A percentile compares a stretch with the other conserved stretches of the same genome.
Conservation (phyloP, 2,888 invertebrate species). For the Hydriomena furcata region DNA sequence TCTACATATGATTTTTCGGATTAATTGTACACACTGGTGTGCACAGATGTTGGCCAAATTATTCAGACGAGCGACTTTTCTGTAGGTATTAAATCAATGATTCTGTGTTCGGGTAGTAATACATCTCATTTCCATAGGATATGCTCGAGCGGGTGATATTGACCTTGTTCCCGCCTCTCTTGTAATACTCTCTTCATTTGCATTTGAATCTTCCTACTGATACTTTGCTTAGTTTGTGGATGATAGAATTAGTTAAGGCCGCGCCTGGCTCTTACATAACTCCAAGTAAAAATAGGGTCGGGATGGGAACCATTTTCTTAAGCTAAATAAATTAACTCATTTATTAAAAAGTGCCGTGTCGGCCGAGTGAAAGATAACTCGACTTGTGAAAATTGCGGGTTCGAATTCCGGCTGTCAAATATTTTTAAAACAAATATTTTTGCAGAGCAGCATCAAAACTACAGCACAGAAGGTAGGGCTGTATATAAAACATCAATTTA, state of each 20-base stretch:
- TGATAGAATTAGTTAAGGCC: constrained; percentile 8
- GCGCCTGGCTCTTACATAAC: not conserved
- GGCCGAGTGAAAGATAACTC: no score
- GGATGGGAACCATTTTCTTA: not conserved
- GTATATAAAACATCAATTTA: no score
- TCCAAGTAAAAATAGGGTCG: not conserved
- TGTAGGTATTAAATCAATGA: not conserved
- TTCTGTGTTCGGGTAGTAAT: constrained; percentile 11
- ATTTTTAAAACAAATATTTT: no score
- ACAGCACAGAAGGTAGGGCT: no score
- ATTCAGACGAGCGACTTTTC: not conserved
- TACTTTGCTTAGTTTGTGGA: constrained; percentile 19
- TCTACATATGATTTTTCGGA: no score
- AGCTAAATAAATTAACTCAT: not conserved
- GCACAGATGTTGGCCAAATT: not conserved
- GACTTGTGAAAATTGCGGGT: no score
- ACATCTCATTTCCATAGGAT: constrained; percentile 33
- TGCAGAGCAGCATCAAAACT: no score
- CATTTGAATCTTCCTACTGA: constrained; percentile 24
- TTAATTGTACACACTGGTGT: no score
- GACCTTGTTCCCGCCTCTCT: constrained; percentile 27
- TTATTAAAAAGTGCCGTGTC: no score
- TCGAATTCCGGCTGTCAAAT: no score
- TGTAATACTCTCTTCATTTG: constrained; percentile 24
- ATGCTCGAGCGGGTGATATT: constrained; percentile 22